These are phyloP conservation scores for Marronus borbonicus DNA, from an alignment of 2,888 invertebrate genomes.

Conservation along the genomic window DNA sequence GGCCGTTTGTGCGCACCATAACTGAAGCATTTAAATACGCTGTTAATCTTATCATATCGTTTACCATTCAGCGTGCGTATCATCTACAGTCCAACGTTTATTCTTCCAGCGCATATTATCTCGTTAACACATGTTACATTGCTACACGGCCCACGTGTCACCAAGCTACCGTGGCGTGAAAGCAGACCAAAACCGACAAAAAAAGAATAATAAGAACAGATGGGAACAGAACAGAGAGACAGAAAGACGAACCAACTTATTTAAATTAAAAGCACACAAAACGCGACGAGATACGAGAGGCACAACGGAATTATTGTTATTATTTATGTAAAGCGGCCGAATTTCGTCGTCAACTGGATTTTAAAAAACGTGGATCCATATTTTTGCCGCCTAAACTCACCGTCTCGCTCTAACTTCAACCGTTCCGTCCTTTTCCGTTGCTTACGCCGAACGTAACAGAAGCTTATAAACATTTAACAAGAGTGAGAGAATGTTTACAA, in stretches of 20 bases:
- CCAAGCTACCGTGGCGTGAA: conserved; percentile 7
- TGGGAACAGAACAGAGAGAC: conserved; percentile 6
- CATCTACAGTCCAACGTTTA: neutral
- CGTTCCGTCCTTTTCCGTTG: neutral
- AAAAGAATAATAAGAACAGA: conserved; percentile 3
- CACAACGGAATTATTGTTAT: conserved; percentile 38
- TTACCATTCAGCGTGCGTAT: conserved; percentile 8
- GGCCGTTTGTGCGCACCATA: neutral
- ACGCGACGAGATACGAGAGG: neutral
- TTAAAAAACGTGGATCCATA: conserved; percentile 39
- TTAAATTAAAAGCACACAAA: conserved; percentile 27
- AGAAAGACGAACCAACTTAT: conserved; percentile 22
- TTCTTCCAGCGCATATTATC: conserved; percentile 14
- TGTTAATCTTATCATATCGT: conserved; percentile 30
- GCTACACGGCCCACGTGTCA: conserved; percentile 35
- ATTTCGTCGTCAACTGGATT: conserved; percentile 26
- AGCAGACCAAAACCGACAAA: neutral
- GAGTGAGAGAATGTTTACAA: conserved; percentile 50
- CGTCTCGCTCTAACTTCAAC: neutral
- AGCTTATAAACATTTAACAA: conserved; percentile 50
- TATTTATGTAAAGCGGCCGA: conserved; percentile 44
- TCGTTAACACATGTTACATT: conserved; percentile 42
- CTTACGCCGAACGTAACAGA: conserved; percentile 16
- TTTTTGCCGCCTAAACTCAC: conserved; percentile 1
- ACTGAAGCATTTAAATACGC: conserved; percentile 28